Base-by-base conservation (phyloP, 2,888 invertebrate species). In the Branchipolynoe longqiensis region DNA sequence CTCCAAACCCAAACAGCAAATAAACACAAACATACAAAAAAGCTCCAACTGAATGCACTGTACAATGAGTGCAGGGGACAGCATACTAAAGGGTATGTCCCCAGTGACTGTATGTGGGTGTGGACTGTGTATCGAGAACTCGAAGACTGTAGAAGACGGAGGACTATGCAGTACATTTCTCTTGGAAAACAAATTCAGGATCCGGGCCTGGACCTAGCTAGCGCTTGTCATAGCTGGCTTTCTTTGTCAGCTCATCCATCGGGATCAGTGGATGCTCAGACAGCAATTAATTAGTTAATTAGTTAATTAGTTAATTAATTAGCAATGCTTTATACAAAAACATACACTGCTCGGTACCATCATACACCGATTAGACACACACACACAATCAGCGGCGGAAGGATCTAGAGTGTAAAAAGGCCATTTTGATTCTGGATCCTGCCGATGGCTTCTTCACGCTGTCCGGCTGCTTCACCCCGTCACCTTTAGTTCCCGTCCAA, bases 361-460 rank as follows among this genome's bases (percentile, higher is more conserved):
- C 18, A 48, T 18, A 48, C 48, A 48, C 18, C 18, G 8, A 48
- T 48, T 18, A 48, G 18, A 8, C 8, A 8, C 8, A 48, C 48
- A 48, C 8, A 48, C 48, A 12, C 18, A 48, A 12, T 69, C 48
- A 78, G 25, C 28, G 25, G 1, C 78, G 14, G 28, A 78, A 41
- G 18, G 78, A 78, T 31, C 54, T 1, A 31, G 78, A 78, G 0
- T 48, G 41, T 22, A 78, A 48, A 54, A 78, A 78, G n/a, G 78
- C 78, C 78, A 78, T 78, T 78, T 78, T 78, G 48, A 78, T 78
- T 78, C 48, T 78, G 8, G 78, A 78, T 14, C 78, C 78, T 6
- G 78, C 48, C 18, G 78, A 25, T 25, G 12, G n/a, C 28, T 40
- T 40, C 48, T 78, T 78, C 18, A 3, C 78, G 31, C n/a, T n/a